Base-by-base conservation (phyloP, 2,113 vertebrate species). In the Engraulis encrasicolus region DNA sequence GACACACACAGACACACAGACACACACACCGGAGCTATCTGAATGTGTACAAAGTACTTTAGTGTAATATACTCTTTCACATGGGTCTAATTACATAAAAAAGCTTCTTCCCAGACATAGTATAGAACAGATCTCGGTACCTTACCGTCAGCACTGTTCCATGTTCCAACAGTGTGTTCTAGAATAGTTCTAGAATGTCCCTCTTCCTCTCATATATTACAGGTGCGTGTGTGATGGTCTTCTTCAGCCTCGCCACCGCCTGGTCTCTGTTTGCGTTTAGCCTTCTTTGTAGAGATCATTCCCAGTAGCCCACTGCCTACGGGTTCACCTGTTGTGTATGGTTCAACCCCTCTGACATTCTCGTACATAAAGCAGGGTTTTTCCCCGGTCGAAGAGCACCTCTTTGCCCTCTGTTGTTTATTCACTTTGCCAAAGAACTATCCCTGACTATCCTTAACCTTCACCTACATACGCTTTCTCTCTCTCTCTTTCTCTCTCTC, bases 361-460 rank as follows among this genome's bases (percentile, higher is more conserved):
- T 31, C 52, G 48, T 66, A 52, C 48, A 27, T 58, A 58, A 19
- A 81, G 18, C 19, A 49, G 48, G 37, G 36, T 15, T 15, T 71
- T 66, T 34, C 4, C 14, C n/a, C n/a, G n/a, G n/a, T n/a, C n/a
- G n/a, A n/a, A n/a, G n/a, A n/a, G n/a, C n/a, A n/a, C n/a, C n/a
- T n/a, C n/a, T n/a, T n/a, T n/a, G n/a, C n/a, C n/a, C n/a, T n/a
- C n/a, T n/a, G n/a, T n/a, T n/a, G n/a, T n/a, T n/a, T n/a, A n/a
- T n/a, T n/a, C n/a, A n/a, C n/a, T n/a, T n/a, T n/a, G n/a, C n/a
- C n/a, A n/a, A n/a, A n/a, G n/a, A n/a, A n/a, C n/a, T n/a, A n/a
- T n/a, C n/a, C n/a, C 40, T 45, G 40, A 3, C 86, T 48, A 74
- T 48, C 78, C 78, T 45, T 15, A 23, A 58, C 45, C 78, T 84